Evolutionary conservation across 2,888 invertebrate species (phyloP).

Genomic region (Ophion ventricosus): DNA sequence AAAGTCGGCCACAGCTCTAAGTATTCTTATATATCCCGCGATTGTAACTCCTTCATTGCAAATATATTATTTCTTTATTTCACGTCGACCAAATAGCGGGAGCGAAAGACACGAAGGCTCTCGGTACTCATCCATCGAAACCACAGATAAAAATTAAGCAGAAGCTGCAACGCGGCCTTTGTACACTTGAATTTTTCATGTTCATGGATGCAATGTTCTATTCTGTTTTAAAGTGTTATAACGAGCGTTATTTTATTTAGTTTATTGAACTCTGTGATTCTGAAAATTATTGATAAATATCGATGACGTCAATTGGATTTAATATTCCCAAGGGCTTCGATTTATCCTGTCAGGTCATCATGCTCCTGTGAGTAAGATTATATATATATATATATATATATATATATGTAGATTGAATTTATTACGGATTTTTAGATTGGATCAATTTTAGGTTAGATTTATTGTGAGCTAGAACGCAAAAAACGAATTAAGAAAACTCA

Average conservation of each 20-base stretch:
- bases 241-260: neutral
- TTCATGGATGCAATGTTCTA: neutral
- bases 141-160: neutral
- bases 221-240: neutral
- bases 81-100: slow-evolving; percentile 54
- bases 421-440: too few relatives aligned
- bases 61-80: slow-evolving; percentile 51
- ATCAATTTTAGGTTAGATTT: too few relatives aligned
- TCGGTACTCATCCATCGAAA: slow-evolving; percentile 64
- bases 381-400: too few relatives aligned
- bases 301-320: neutral
- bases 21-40: slow-evolving; percentile 3
- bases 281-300: neutral
- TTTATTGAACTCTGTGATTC: neutral
- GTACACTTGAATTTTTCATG: neutral
- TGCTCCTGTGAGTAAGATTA: too few relatives aligned
- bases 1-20: slow-evolving; percentile 56
- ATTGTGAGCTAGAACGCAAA: too few relatives aligned
- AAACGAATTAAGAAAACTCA: too few relatives aligned
- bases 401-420: too few relatives aligned
- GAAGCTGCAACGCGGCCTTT: neutral
- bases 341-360: too few relatives aligned
- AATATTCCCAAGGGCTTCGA: too few relatives aligned
- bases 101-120: slow-evolving; percentile 64
- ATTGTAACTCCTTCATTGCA: slow-evolving; percentile 23